Conservation (phyloP, 2,797 vertebrate species). For the Stomatorhinus walkeri region DNA sequence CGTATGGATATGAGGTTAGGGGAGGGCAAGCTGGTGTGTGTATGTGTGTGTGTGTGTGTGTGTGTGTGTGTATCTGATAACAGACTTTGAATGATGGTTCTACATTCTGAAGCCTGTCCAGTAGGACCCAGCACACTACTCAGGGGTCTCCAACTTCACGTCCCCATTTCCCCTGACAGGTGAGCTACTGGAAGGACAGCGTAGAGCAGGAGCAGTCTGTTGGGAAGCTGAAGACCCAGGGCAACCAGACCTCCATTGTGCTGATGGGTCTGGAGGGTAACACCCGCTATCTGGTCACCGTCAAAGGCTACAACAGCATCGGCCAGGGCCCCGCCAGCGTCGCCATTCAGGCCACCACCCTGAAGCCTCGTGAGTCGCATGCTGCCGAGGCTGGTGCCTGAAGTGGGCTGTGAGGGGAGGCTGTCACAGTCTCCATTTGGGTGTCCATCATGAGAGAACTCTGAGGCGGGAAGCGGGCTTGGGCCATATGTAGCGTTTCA, state of each 20-base stretch:
- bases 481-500: background rate
- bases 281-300: conserved; percentile 75
- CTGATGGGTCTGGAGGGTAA: conserved; percentile 83
- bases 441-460: background rate
- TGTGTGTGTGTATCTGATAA: background rate
- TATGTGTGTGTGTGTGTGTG: background rate
- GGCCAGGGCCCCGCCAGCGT: conserved; percentile 81
- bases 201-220: conserved; percentile 76
- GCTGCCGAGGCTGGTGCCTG: no score
- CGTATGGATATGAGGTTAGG: conserved; percentile 87
- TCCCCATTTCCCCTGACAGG: conserved; percentile 55
- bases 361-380: conserved; percentile 79
- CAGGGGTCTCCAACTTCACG: background rate
- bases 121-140: background rate
- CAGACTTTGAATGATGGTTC: background rate
- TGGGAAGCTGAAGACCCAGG: conserved; percentile 72
- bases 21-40: conserved; percentile 1
- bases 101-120: background rate
- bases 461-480: background rate
- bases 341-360: conserved; percentile 68
- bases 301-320: conserved; percentile 87
- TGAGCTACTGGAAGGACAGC: conserved; percentile 82
- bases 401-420: background rate
- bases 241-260: conserved; percentile 79
- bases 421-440: background rate